These are phyloP conservation scores for Anhinga anhinga DNA, from an alignment of 2,113 vertebrate genomes.

Conservation along the genomic window DNA sequence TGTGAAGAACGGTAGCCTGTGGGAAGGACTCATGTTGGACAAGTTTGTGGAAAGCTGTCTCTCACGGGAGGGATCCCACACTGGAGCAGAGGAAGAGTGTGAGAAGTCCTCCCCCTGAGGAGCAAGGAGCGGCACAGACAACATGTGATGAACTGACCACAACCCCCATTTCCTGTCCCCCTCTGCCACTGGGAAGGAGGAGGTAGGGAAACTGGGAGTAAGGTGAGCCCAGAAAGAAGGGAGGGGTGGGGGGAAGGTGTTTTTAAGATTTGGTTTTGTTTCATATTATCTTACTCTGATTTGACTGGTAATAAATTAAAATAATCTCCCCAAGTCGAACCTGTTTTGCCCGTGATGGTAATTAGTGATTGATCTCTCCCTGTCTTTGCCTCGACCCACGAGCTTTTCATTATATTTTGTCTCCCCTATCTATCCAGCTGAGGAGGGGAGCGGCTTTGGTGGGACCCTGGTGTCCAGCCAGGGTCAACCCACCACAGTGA, in stretches of 20 bases:
- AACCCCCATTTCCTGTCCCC: not conserved
- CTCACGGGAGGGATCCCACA: no score
- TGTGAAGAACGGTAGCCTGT: no score
- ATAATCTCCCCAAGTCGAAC: not conserved
- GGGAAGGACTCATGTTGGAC: no score
- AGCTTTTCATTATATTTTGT: not conserved
- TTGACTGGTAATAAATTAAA: not conserved
- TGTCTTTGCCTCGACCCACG: not conserved
- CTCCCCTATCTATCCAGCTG: not conserved
- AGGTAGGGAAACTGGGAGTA: not conserved
- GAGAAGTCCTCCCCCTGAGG: not conserved
- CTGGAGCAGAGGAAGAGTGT: not conserved
- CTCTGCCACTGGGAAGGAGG: not conserved
- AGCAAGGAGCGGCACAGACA: not conserved
- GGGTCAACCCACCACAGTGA: not conserved
- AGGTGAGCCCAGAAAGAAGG: not conserved
- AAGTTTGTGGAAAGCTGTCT: no score
- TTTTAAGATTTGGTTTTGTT: not conserved
- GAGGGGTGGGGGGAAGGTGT: not conserved
- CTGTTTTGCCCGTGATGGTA: not conserved
- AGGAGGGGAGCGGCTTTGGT: not conserved
- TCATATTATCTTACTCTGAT: not conserved
- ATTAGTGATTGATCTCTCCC: not conserved
- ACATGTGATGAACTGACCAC: not conserved
- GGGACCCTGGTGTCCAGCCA: not conserved